Percentiles rank a stretch among this genome's conserved stretches.
Evolutionary conservation across 2,888 invertebrate genomes (phyloP).

Genomic region (Xylota segnis): DNA sequence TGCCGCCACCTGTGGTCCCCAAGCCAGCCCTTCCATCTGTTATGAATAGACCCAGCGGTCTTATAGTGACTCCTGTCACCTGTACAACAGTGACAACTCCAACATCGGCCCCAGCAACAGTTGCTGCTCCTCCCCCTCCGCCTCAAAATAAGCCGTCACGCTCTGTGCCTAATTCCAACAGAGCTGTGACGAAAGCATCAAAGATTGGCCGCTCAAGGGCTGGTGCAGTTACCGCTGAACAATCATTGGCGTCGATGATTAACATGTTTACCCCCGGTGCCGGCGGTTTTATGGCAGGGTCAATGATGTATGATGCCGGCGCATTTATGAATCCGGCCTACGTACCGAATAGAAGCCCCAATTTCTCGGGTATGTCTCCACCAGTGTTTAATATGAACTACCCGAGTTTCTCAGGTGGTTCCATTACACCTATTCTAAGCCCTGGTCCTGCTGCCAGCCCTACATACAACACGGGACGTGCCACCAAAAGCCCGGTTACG

Average conservation of each 20-base stretch:
- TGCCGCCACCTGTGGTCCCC: conserved; percentile 21
- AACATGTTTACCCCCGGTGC: conserved; percentile 41
- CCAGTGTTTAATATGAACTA: conserved; percentile 58
- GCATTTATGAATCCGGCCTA: conserved; percentile 62
- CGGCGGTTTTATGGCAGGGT: conserved; percentile 30
- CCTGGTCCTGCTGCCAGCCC: conserved; percentile 44
- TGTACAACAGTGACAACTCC: conserved; percentile 27
- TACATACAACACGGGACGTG: conserved; percentile 49
- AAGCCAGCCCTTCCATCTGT: conserved; percentile 20
- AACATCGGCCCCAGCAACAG: conserved; percentile 17
- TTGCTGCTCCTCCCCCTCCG: neutral
- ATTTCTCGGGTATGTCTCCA: conserved; percentile 38
- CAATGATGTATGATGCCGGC: conserved; percentile 61
- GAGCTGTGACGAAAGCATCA: conserved; percentile 23
- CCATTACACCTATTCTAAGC: conserved; percentile 57
- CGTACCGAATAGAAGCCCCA: conserved; percentile 39
- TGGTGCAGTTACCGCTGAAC: conserved; percentile 22
- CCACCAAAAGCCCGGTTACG: conserved; percentile 64
- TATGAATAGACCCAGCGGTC: conserved; percentile 48
- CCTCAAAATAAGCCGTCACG: conserved; percentile 23
- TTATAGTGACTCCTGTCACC: conserved; percentile 63
- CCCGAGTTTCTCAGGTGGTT: conserved; percentile 65
- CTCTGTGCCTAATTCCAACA: conserved; percentile 8
- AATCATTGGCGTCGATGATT: conserved; percentile 36
- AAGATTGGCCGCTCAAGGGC: conserved; percentile 36